These are phyloP conservation scores for Eretmocerus hayati DNA, from an alignment of 2,888 invertebrate species.

Conservation along the genomic window DNA sequence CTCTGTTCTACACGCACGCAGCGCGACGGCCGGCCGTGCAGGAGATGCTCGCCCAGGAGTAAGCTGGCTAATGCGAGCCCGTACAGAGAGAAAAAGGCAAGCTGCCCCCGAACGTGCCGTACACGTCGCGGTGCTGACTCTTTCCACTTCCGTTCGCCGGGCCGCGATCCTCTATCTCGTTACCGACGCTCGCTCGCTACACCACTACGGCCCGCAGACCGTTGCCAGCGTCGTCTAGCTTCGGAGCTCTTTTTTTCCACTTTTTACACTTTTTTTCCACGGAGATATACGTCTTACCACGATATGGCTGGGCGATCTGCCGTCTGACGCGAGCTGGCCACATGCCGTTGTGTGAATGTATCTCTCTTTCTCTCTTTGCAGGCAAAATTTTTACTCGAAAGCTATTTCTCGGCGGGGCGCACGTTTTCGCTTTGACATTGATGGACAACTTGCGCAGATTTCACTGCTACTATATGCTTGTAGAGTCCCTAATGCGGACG, in stretches of 20 bases:
- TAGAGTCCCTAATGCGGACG: too few species aligned
- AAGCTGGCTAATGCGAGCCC: slow-evolving; percentile 30
- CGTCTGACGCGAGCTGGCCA: too few species aligned
- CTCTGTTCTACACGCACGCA: too few species aligned
- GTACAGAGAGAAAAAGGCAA: not conserved
- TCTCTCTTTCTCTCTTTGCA: too few species aligned
- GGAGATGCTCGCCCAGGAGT: not conserved
- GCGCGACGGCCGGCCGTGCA: not conserved
- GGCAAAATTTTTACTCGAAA: too few species aligned
- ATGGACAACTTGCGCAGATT: too few species aligned
- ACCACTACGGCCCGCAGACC: slow-evolving; percentile 4
- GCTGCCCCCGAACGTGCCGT: slow-evolving; percentile 8
- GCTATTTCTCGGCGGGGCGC: too few species aligned
- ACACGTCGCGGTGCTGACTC: too few species aligned
- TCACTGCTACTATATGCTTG: too few species aligned
- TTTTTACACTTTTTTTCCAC: not conserved
- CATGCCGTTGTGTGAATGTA: too few species aligned
- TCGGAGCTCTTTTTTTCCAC: slow-evolving; percentile 11
- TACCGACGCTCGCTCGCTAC: slow-evolving; percentile 25
- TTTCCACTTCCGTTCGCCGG: slow-evolving; percentile 19
- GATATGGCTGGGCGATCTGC: too few species aligned
- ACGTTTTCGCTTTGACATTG: too few species aligned
- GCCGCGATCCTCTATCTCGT: slow-evolving; percentile 22
- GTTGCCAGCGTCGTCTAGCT: slow-evolving; percentile 1
- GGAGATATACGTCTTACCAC: not conserved